Evolutionary conservation across 2,797 vertebrate genomes (phyloP), one percentile per base, ranked within the genome.

Genomic region (Myotis daubentonii): DNA sequence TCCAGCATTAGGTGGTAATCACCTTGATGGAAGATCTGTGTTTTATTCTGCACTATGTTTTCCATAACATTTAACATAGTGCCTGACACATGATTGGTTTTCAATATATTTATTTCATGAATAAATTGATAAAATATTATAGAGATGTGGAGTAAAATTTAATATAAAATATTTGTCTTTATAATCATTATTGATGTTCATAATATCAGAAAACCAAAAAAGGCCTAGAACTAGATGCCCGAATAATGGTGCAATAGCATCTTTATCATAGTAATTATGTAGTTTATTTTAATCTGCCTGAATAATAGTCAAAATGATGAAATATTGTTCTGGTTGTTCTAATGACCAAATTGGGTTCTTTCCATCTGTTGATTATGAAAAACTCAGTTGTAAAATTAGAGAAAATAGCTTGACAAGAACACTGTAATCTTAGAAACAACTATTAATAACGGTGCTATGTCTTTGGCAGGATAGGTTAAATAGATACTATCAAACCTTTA

Each of bases 181-280:
- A 71, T 57, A 41, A 90, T 79, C 22, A 86, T 66, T 23, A 76
- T 89, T 79, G 82, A 74, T 25, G 33, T 65, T 79, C 17, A 36
- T 85, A 89, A 55, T 88, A 55, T 94, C 75, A 19, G 5, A 72
- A 83, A 91, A 82, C 76, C 57, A 92, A 85, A 96, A 89, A 53
- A 9, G 19, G 25, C 44, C 51, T 88, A 75, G 70, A 95, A 83
- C 2, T 78, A 94, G 82, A 89, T 80, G 86, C 19, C 41, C 13
- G 80, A 90, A 91, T 90, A 96, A 95, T 93, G 19, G 6, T 66
- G 78, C 75, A 94, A 94, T 92, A 55, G 25, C 36, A 88, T 95
- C 19, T 92, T 93, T 86, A 86, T 78, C 30, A 81, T 87, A 89
- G 89, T 92, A 81, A 96, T 90, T 93, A 72, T 36, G 7, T 44